These are phyloP conservation scores for Chironomus striatipennis DNA, from an alignment of 1,140 invertebrate species.

Conservation along the genomic window DNA sequence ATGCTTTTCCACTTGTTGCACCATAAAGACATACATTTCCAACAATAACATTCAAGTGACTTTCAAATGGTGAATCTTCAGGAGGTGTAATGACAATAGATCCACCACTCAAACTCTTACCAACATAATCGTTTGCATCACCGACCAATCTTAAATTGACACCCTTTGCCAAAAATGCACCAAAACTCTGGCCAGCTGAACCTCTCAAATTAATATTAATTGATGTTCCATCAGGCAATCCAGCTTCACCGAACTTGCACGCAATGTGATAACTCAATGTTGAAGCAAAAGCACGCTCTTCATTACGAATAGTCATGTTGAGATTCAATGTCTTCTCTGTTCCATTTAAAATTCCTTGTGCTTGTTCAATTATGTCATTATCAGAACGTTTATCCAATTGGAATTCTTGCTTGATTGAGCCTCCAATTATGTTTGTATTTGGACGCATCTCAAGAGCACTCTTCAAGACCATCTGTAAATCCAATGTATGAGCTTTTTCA, in stretches of 20 bases:
- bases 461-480: conserved; percentile 77
- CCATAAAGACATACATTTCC: conserved; percentile 98
- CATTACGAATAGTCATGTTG: conserved; percentile 79
- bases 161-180: conserved; percentile 92
- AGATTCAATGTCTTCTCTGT: conserved; percentile 57
- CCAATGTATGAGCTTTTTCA: conserved; percentile 75
- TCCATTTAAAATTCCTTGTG: conserved; percentile 66
- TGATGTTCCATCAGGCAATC: conserved; percentile 69
- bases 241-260: conserved; percentile 79
- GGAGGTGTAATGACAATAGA: conserved; percentile 92
- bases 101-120: conserved; percentile 89
- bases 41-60: conserved; percentile 92
- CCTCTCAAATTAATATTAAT: conserved; percentile 84
- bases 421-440: conserved; percentile 83
- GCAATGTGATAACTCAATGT: conserved; percentile 93
- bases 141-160: conserved; percentile 87
- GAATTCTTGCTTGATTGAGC: conserved; percentile 80
- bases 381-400: conserved; percentile 83
- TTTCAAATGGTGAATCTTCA: conserved; percentile 71
- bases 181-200: conserved; percentile 98
- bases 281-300: conserved; percentile 84
- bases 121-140: conserved; percentile 98
- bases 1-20: conserved; percentile 88
- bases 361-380: conserved; percentile 70
- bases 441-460: conserved; percentile 85